Percentiles rank a stretch among this genome's conserved stretches.
Evolutionary conservation across 1,140 invertebrate species (phyloP).

Genomic region (Drosophila leontia): DNA sequence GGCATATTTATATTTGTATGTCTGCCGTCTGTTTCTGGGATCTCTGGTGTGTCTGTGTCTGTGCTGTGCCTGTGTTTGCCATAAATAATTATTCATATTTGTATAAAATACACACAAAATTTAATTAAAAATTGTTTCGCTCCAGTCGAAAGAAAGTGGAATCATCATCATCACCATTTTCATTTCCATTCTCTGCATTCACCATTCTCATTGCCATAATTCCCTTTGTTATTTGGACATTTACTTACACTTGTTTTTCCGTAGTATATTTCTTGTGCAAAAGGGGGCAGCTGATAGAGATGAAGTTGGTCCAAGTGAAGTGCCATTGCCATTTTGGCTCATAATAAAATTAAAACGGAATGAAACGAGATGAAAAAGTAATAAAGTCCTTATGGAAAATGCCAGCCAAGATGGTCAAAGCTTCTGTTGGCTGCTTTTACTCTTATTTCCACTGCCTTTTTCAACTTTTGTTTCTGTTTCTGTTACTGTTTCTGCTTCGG

Average conservation of each 20-base stretch:
- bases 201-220: constrained; percentile 46
- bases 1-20: constrained; percentile 44
- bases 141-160: constrained; percentile 30
- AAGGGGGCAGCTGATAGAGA: constrained; percentile 6
- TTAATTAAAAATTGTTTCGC: constrained; percentile 82
- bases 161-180: constrained; percentile 27
- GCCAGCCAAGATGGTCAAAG: constrained; percentile 60
- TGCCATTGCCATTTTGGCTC: constrained; percentile 74
- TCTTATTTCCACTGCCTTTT: constrained; percentile 5
- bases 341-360: constrained; percentile 84
- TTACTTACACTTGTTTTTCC: constrained; percentile 44
- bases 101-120: constrained; percentile 82
- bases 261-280: constrained; percentile 2
- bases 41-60: constrained; percentile 12
- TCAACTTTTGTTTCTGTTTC: constrained; percentile 12
- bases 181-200: constrained; percentile 8
- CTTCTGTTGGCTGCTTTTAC: constrained; percentile 36
- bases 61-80: constrained; percentile 35
- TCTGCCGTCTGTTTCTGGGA: constrained; percentile 31
- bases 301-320: constrained; percentile 61
- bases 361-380: constrained; percentile 84
- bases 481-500: constrained; percentile 27
- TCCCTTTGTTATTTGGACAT: constrained; percentile 49
- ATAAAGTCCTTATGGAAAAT: constrained; percentile 83
- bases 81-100: constrained; percentile 84